A percentile compares a stretch with the other conserved stretches of the same genome.
Conservation (phyloP, 2,113 vertebrate species). For the Ceratotherium simum region DNA sequence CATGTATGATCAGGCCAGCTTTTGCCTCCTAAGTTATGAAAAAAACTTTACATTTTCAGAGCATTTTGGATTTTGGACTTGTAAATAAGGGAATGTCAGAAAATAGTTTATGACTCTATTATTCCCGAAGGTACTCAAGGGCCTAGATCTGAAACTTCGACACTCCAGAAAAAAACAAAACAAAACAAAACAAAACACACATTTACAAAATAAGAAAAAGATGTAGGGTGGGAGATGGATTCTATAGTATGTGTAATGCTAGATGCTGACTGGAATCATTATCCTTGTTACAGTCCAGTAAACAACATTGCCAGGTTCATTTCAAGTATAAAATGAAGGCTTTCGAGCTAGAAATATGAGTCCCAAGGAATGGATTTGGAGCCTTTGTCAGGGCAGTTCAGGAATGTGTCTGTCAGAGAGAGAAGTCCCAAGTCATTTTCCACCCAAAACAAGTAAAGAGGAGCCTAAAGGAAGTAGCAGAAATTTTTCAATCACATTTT, state of each 20-base stretch:
- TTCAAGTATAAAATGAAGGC: not conserved
- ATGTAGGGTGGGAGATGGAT: not conserved
- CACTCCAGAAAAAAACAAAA: not conserved
- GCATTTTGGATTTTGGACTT: not conserved
- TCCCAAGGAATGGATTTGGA: not conserved
- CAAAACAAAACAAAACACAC: not conserved
- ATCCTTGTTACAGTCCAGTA: not conserved
- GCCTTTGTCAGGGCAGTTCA: not conserved
- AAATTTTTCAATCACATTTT: not conserved
- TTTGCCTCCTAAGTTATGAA: constrained; percentile 40
- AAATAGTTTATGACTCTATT: not conserved
- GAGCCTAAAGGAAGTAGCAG: not conserved
- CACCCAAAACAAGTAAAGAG: not conserved
- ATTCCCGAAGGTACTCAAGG: not conserved
- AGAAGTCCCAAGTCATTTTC: not conserved
- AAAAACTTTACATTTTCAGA: not conserved
- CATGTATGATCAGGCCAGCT: not conserved
- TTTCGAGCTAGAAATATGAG: not conserved
- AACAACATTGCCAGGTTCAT: not conserved
- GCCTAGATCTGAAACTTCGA: not conserved
- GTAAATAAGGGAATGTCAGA: not conserved
- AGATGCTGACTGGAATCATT: not conserved
- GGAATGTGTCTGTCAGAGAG: not conserved
- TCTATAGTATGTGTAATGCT: not conserved
- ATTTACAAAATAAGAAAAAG: not conserved